These are phyloP conservation scores for Saimiri boliviensis DNA, from an alignment of 2,113 vertebrate species.

Conservation along the genomic window DNA sequence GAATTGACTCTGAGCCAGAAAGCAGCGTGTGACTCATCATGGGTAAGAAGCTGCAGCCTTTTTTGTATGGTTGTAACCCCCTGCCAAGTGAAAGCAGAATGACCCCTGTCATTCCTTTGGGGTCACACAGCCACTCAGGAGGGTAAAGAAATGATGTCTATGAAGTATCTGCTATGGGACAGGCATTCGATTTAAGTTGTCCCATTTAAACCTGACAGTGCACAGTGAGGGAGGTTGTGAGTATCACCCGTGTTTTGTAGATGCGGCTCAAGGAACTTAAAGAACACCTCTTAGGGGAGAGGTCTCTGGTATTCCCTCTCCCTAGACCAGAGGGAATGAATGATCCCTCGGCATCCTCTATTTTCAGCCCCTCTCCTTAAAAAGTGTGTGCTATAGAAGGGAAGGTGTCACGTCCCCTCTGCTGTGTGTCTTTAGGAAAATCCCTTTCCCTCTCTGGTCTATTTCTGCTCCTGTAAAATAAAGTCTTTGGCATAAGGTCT, in stretches of 20 bases:
- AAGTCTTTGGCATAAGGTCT: background rate
- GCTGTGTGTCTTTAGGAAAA: slow-evolving; percentile 9
- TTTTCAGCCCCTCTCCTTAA: background rate
- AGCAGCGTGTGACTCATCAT: background rate
- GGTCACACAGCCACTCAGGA: background rate
- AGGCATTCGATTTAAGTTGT: background rate
- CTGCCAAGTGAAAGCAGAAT: background rate
- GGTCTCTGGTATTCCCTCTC: background rate
- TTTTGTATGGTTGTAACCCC: background rate
- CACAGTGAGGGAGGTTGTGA: background rate
- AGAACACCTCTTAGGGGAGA: no score
- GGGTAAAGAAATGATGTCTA: background rate
- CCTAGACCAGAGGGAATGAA: background rate
- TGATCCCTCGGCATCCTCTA: background rate
- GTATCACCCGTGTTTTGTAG: background rate
- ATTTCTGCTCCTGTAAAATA: background rate
- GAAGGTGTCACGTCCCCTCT: no score
- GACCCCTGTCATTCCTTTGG: background rate
- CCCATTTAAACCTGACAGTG: background rate
- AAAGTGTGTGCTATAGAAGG: background rate
- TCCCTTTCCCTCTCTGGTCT: background rate
- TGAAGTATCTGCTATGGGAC: background rate
- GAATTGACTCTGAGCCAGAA: background rate
- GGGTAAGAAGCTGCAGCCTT: background rate
- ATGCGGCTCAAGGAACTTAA: background rate